phyloP scores from a whole-genome alignment of 2,113 vertebrate genomes.

The Peucedramus taeniatus region DNA sequence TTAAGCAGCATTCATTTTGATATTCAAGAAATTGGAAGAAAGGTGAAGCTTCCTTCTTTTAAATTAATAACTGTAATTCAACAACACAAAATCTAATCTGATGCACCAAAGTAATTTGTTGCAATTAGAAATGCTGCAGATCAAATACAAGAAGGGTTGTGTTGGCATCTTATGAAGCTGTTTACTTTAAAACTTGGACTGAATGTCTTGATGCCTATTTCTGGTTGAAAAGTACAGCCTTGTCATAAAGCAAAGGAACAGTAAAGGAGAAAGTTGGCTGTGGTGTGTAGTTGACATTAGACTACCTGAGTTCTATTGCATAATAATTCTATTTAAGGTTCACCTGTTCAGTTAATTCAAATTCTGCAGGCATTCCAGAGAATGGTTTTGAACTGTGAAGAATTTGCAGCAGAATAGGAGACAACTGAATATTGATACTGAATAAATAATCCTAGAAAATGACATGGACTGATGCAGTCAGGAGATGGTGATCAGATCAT shows the following conservation, averaged over 20 bases:
- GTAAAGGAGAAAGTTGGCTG: neutral
- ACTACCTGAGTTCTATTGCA: neutral
- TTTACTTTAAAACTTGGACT: neutral
- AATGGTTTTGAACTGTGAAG: neutral
- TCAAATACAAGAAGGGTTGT: neutral
- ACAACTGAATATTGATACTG: neutral
- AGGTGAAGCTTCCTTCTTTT: neutral
- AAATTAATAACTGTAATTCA: neutral
- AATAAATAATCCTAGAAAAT: neutral
- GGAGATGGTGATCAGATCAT: neutral
- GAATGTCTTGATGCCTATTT: neutral
- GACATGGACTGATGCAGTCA: neutral
- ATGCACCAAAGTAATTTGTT: neutral
- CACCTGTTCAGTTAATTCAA: neutral
- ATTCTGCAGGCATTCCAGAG: neutral
- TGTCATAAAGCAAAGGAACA: neutral
- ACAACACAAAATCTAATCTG: neutral
- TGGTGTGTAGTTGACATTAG: neutral
- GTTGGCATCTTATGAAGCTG: neutral
- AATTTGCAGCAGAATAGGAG: neutral
- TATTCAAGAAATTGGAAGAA: neutral
- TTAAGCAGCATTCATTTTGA: neutral
- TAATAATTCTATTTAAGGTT: neutral
- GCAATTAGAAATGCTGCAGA: neutral
- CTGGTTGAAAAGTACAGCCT: neutral